Base-by-base conservation (phyloP, 2,797 vertebrate genomes). In the Neopelma chrysocephalum region DNA sequence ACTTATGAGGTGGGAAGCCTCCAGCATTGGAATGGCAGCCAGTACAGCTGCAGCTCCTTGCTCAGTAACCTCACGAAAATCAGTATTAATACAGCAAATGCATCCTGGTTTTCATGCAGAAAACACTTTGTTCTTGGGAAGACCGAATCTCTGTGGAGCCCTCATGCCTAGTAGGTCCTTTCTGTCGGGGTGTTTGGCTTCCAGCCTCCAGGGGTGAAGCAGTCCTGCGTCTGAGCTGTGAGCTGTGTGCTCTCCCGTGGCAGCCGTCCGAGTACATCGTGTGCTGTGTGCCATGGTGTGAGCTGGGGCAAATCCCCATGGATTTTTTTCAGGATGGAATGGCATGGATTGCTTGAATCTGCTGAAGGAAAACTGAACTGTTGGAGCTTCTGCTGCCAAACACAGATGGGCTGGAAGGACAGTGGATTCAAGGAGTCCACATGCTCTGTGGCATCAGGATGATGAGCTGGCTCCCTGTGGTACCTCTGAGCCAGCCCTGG, bases 401-500 rank as follows among this genome's bases (percentile, higher is more conserved):
- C 5, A 12, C 51, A 64, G 82, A 15, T 8, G 22, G 15, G 36
- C 80, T 73, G 40, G 16, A 85, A 68, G 82, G 40, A 25, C 0
- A 0, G 34, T 1, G 2, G 18, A 3, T 27, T 22, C n/a, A 26
- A 32, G 15, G 38, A 60, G 34, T 21, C 34, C 11, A 0, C 1
- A 8, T 40, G 7, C 72, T 77, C 56, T 4, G 4, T 2, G 1
- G 64, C 40, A 8, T 7, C 8, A 1, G 66, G 43, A 25, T 27
- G 27, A 21, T 4, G 12, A 29, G 5, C 11, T 0, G 0, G 34
- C 66, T 95, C 32, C 32, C n/a, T 0, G 0, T 42, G 3, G 12
- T 12, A 7, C 16, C 57, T 65, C n/a, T 0, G 3, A 71, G 70
- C 50, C 83, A 48, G 50, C 73, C 4, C 43, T 0, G 0, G 21